Evolutionary conservation across 2,113 vertebrate genomes (phyloP).

Genomic region (Sinocyclocheilus rhinocerous): DNA sequence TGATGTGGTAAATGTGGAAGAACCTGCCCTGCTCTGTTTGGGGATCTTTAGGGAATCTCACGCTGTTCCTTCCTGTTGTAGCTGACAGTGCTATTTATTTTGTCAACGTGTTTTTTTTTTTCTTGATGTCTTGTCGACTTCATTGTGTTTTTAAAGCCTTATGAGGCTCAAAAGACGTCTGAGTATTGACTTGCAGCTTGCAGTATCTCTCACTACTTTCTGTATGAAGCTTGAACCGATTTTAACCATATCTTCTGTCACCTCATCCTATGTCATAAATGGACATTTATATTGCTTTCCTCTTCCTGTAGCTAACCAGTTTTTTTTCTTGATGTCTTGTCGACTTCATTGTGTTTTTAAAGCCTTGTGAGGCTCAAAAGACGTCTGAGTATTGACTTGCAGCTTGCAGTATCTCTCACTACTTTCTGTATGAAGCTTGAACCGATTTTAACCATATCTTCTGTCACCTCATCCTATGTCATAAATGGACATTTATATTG

Average conservation of each 20-base stretch:
- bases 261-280: background rate
- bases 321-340: background rate
- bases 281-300: background rate
- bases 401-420: constrained; percentile 24
- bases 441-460: background rate
- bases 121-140: background rate
- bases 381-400: background rate
- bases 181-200: constrained; percentile 17
- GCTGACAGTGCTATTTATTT: constrained; percentile 19
- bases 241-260: background rate
- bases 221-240: background rate
- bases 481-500: background rate
- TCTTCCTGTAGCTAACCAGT: background rate
- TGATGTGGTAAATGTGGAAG: constrained; percentile 5
- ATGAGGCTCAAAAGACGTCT: background rate
- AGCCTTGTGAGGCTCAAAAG: background rate
- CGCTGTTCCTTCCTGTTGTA: constrained; percentile 26
- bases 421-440: constrained; percentile 7
- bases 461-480: background rate
- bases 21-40: constrained; percentile 4
- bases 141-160: background rate
- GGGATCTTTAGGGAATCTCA: constrained; percentile 4
- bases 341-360: background rate
- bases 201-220: constrained; percentile 26
- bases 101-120: background rate